Evolutionary conservation across 23 tunicate species (phyloP).

Genomic region (Halocynthia roretzi): DNA sequence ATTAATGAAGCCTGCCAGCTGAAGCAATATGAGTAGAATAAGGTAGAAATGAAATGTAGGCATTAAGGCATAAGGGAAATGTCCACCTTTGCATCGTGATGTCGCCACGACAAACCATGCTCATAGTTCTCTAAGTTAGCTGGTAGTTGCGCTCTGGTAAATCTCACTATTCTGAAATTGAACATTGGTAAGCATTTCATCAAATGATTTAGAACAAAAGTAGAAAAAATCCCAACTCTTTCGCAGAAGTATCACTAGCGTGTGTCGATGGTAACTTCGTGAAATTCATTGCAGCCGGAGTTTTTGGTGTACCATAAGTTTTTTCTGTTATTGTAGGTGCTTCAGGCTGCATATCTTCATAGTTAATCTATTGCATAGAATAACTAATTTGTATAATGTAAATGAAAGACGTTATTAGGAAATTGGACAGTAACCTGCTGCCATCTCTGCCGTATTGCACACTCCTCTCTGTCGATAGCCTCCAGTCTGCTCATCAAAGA

Average conservation of each 20-base stretch:
- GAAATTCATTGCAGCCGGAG: constrained; percentile 14
- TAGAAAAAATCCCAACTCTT: background rate
- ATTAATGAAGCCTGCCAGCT: too few species aligned
- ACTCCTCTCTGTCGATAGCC: constrained; percentile 7
- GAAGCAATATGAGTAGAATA: too few species aligned
- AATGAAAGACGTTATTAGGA: background rate
- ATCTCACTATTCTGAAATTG: too few species aligned
- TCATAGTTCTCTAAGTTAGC: too few species aligned
- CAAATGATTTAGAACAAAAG: background rate
- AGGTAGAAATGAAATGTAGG: too few species aligned
- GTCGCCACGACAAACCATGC: too few species aligned
- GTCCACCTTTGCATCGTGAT: too few species aligned
- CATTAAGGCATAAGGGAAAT: too few species aligned
- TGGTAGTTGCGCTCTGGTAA: too few species aligned
- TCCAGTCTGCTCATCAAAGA: constrained; percentile 8
- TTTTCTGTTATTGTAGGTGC: background rate
- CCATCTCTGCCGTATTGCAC: constrained; percentile 15
- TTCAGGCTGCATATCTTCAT: constrained; percentile 8
- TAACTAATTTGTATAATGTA: background rate
- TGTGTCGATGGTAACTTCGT: background rate
- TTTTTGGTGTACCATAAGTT: background rate
- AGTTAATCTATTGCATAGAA: background rate
- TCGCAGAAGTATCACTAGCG: background rate
- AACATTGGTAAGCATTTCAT: too few species aligned
- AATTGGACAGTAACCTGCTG: constrained; percentile 6